A percentile compares a stretch with the other conserved stretches of the same genome.
These are phyloP conservation scores for Stenotaenia linearis DNA, from an alignment of 2,888 invertebrate genomes.

Conservation along the genomic window DNA sequence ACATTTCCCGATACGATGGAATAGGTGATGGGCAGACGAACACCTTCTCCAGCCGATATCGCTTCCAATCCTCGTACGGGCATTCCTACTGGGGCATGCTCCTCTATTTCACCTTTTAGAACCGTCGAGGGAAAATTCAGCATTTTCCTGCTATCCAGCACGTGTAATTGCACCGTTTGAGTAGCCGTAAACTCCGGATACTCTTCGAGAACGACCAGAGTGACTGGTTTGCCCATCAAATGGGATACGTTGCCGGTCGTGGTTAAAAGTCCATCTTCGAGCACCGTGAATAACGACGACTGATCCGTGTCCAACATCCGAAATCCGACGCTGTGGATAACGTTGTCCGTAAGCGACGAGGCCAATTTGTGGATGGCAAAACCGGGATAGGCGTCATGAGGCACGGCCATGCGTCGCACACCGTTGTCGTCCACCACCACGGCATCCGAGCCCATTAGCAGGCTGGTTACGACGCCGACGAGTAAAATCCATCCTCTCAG, in stretches of 20 bases:
- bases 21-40: constrained; percentile 59
- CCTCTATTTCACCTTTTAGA: constrained; percentile 60
- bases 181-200: constrained; percentile 61
- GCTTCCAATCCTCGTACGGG: constrained; percentile 65
- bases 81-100: constrained; percentile 69
- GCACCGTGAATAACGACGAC: constrained; percentile 67
- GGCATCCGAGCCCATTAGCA: background rate
- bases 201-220: constrained; percentile 74
- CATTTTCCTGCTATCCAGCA: constrained; percentile 76
- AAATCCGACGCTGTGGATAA: background rate
- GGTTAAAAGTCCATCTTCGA: constrained; percentile 83
- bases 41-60: constrained; percentile 56
- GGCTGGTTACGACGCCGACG: background rate
- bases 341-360: background rate
- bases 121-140: constrained; percentile 64
- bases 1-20: constrained; percentile 72
- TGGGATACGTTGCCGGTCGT: constrained; percentile 79
- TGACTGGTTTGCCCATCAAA: constrained; percentile 71
- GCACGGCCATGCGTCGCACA: constrained; percentile 55
- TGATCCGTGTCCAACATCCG: constrained; percentile 33
- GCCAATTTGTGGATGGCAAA: constrained; percentile 74
- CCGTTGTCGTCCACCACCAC: constrained; percentile 28
- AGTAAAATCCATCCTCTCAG: background rate
- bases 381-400: constrained; percentile 84
- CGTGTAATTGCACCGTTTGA: constrained; percentile 72